Evolutionary conservation across 2,113 vertebrate genomes (phyloP).

Genomic region (Mionectes macconnelli): DNA sequence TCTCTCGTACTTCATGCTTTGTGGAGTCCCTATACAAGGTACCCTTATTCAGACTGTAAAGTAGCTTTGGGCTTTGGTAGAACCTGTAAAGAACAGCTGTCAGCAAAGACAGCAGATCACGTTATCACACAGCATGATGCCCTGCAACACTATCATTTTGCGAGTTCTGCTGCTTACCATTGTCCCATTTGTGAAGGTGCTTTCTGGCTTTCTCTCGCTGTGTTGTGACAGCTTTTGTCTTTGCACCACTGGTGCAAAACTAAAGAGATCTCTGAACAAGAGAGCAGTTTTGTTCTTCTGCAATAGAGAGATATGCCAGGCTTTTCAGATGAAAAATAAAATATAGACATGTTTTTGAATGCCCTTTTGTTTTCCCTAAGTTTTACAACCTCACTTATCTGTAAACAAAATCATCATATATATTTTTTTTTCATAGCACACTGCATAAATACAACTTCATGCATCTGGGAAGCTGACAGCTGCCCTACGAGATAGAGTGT

Average conservation of each 20-base stretch:
- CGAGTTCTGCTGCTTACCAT: not conserved
- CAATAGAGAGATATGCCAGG: conserved; percentile 40
- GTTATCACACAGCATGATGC: not conserved
- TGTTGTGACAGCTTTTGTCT: conserved; percentile 58
- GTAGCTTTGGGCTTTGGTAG: not conserved
- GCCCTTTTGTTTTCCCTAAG: conserved; percentile 60
- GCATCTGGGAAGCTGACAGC: conserved; percentile 76
- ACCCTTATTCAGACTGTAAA: not conserved
- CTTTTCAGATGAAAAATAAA: conserved; percentile 59
- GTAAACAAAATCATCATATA: conserved; percentile 68
- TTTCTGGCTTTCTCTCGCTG: conserved; percentile 9
- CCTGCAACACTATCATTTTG: not conserved
- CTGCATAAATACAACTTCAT: conserved; percentile 76
- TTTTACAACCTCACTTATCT: conserved; percentile 72
- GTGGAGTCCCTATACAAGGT: not conserved
- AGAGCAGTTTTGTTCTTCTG: conserved; percentile 32
- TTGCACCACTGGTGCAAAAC: conserved; percentile 21
- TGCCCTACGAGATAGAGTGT: conserved; percentile 73
- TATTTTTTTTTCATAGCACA: conserved; percentile 38
- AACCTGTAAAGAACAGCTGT: conserved; percentile 15
- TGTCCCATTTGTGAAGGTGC: conserved; percentile 27
- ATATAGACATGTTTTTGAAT: conserved; percentile 53
- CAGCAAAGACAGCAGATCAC: not conserved
- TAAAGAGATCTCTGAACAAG: conserved; percentile 30
- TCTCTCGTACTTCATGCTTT: not conserved